Evolutionary conservation across 1,140 invertebrate species (phyloP).

Genomic region (Saccostrea echinata): DNA sequence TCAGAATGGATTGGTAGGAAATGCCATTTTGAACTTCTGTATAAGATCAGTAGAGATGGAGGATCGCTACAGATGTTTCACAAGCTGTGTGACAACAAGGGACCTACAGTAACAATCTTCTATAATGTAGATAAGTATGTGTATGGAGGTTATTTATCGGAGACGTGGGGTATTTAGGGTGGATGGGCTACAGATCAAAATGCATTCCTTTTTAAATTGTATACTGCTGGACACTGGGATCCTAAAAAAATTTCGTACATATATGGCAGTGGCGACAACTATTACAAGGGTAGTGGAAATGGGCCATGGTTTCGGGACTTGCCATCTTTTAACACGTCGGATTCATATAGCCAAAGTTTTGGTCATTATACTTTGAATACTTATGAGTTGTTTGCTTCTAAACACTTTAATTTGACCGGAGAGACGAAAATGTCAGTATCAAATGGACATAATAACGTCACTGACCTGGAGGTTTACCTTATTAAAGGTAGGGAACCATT

Average conservation of each 20-base stretch:
- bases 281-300: not conserved
- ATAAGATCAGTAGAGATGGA: not conserved
- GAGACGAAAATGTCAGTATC: not conserved
- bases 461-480: not conserved
- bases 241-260: conserved; percentile 3
- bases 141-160: conserved; percentile 55
- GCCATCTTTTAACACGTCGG: not conserved
- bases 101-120: conserved; percentile 10
- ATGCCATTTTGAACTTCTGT: not conserved
- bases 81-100: not conserved
- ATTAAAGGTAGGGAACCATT: not conserved
- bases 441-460: not conserved
- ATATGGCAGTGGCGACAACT: not conserved
- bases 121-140: conserved; percentile 54
- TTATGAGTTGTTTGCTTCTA: not conserved
- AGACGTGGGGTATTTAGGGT: conserved; percentile 47
- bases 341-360: not conserved
- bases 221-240: not conserved
- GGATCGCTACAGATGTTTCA: not conserved
- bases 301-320: not conserved
- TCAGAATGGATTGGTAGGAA: not conserved
- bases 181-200: conserved; percentile 48
- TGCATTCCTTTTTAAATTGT: conserved; percentile 55
- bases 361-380: not conserved
- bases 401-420: not conserved